phyloP scores from a whole-genome alignment of 2,888 invertebrate genomes.

The Vanessa cardui region DNA sequence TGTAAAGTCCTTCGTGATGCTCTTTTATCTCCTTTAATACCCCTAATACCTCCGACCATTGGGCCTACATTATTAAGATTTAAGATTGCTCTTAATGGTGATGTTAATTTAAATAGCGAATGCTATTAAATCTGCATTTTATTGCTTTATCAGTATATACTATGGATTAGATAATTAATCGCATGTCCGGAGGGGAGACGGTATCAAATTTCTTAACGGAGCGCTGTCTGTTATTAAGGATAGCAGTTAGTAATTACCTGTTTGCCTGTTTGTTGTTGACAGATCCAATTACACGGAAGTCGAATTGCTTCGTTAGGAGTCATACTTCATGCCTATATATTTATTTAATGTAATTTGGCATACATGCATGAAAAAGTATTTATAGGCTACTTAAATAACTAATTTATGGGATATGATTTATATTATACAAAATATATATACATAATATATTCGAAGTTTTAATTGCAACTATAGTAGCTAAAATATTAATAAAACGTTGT shows the following conservation, averaged over 20 bases:
- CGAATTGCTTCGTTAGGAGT: slow-evolving; percentile 61
- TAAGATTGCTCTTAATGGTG: neutral
- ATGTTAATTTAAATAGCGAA: neutral
- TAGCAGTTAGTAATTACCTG: slow-evolving; percentile 74
- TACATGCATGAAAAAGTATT: neutral
- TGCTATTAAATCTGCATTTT: neutral
- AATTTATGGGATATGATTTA: too few species aligned
- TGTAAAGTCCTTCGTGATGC: too few species aligned
- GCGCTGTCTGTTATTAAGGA: slow-evolving; percentile 67
- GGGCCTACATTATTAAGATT: too few species aligned
- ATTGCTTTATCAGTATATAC: slow-evolving; percentile 1
- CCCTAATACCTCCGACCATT: too few species aligned
- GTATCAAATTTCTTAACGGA: slow-evolving; percentile 60
- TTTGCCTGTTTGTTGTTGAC: slow-evolving; percentile 77
- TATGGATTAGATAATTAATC: slow-evolving; percentile 8
- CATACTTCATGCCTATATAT: slow-evolving; percentile 53
- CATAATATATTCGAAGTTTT: too few species aligned
- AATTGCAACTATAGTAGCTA: too few species aligned
- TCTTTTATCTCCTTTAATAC: too few species aligned
- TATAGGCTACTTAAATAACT: too few species aligned
- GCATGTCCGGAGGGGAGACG: slow-evolving; percentile 38
- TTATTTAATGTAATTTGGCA: neutral
- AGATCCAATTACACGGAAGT: slow-evolving; percentile 78
- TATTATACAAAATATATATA: too few species aligned
- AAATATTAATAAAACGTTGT: too few species aligned